phyloP scores from a whole-genome alignment of 1,140 invertebrate genomes.

The Acyrthosiphon pisum region DNA sequence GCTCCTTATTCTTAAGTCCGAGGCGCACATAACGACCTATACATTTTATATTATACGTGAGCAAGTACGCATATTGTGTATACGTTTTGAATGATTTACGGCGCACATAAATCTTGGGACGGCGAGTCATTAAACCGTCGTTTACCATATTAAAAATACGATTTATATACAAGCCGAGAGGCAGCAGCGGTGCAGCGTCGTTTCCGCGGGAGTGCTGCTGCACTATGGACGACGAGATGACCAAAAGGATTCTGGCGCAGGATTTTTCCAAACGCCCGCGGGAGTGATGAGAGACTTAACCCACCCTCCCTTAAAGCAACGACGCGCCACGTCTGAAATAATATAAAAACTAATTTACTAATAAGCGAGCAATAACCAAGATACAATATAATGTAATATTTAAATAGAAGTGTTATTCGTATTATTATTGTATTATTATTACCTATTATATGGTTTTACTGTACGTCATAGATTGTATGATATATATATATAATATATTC shows the following conservation, averaged over 20 bases:
- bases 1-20: constrained; percentile 19
- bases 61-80: not conserved
- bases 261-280: not conserved
- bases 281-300: not conserved
- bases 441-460: not conserved
- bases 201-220: not conserved
- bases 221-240: not conserved
- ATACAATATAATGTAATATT: not conserved
- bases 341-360: too few species aligned
- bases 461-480: not conserved
- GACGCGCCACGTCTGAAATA: too few species aligned
- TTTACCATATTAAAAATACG: constrained; percentile 40
- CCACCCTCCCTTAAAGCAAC: not conserved
- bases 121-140: constrained; percentile 26
- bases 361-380: too few species aligned
- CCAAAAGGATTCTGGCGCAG: not conserved
- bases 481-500: too few species aligned
- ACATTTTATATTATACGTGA: not conserved
- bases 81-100: constrained; percentile 24
- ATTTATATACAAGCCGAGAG: not conserved
- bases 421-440: too few species aligned
- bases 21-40: not conserved
- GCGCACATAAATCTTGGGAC: not conserved
- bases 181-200: not conserved
- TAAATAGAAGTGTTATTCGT: not conserved